A percentile compares a stretch with the other conserved stretches of the same genome.
Evolutionary conservation across 2,113 vertebrate species (phyloP).

Genomic region (Microcebus griseorufus): DNA sequence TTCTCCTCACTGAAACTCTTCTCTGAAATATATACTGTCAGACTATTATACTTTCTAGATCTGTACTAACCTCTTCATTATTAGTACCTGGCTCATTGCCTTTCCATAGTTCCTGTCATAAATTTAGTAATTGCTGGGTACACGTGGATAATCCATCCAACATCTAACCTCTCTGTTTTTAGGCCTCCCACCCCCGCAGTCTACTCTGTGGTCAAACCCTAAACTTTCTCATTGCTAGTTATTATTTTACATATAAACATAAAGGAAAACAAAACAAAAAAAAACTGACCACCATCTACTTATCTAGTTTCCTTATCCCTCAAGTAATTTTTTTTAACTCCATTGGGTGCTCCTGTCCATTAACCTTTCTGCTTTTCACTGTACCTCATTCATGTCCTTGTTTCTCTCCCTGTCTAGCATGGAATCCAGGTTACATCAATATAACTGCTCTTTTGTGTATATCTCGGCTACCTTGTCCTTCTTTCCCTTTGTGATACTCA

Average conservation of each 20-base stretch:
- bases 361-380: not conserved
- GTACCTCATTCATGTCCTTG: not conserved
- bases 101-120: not conserved
- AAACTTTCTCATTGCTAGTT: not conserved
- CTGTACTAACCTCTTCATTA: not conserved
- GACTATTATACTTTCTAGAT: not conserved
- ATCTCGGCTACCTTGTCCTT: not conserved
- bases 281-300: not conserved
- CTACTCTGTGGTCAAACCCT: not conserved
- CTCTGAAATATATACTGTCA: not conserved
- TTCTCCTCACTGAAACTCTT: not conserved
- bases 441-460: not conserved
- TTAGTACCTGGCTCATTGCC: not conserved
- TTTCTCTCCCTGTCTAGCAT: not conserved
- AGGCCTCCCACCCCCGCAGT: not conserved
- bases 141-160: not conserved
- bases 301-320: not conserved
- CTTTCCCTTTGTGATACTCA: not conserved
- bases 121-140: not conserved
- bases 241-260: not conserved
- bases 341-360: not conserved
- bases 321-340: not conserved
- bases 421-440: not conserved
- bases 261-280: not conserved
- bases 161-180: not conserved